A percentile compares a stretch with the other conserved stretches of the same genome.
phyloP scores from a whole-genome alignment of 2,113 vertebrate species.

The Cryptotis parvus region DNA sequence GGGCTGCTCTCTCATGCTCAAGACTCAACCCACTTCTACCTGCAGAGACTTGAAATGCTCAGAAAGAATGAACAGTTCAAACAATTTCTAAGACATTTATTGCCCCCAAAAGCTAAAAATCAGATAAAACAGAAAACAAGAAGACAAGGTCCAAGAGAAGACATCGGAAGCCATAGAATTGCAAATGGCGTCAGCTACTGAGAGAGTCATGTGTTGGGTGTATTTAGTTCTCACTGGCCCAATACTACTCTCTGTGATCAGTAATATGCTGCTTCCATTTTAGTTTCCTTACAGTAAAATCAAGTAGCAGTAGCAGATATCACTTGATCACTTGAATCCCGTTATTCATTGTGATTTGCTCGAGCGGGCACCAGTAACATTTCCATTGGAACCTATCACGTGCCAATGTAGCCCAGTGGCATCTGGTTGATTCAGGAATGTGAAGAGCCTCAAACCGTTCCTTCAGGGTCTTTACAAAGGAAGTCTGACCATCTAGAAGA shows the following conservation, averaged over 20 bases:
- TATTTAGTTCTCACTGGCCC: too few species aligned
- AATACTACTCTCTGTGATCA: too few species aligned
- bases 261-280: too few species aligned
- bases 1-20: not conserved
- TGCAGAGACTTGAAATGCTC: not conserved
- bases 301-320: not conserved
- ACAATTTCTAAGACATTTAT: not conserved
- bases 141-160: not conserved
- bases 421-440: too few species aligned
- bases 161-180: not conserved
- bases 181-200: not conserved
- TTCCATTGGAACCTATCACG: too few species aligned
- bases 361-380: too few species aligned
- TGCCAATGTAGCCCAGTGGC: too few species aligned
- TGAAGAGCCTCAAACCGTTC: too few species aligned
- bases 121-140: not conserved
- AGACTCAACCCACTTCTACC: not conserved
- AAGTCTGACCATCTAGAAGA: too few species aligned
- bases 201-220: not conserved
- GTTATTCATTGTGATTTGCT: too few species aligned
- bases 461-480: too few species aligned
- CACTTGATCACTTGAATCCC: too few species aligned
- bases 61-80: not conserved
- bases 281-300: not conserved
- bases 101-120: not conserved